These are phyloP conservation scores for Ophioderma brevispina DNA, from an alignment of 35 echinoderm and acorn worm genomes.

Conservation along the genomic window DNA sequence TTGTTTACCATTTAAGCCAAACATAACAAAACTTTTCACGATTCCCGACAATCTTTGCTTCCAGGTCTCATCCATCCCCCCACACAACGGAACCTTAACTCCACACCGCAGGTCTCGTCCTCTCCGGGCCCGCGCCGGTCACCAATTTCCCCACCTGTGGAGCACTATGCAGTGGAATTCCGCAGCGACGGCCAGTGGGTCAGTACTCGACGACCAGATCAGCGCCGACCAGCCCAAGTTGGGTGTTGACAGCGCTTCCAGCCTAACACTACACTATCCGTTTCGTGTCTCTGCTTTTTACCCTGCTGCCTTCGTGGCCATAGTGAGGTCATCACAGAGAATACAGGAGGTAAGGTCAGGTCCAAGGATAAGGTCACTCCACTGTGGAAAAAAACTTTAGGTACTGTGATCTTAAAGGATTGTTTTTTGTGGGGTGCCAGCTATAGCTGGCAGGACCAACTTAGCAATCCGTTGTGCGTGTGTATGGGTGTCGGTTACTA, in stretches of 20 bases:
- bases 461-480: no score
- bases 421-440: no score
- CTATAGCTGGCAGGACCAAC: no score
- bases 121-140: slow-evolving; percentile 76
- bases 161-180: slow-evolving; percentile 85
- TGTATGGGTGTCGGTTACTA: no score
- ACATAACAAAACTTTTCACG: no score
- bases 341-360: slow-evolving; percentile 84
- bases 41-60: not conserved
- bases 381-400: no score
- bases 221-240: slow-evolving; percentile 15
- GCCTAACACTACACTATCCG: slow-evolving; percentile 67
- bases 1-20: no score
- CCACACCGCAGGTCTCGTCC: slow-evolving; percentile 53
- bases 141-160: slow-evolving; percentile 44
- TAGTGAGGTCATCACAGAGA: slow-evolving; percentile 58
- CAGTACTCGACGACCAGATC: slow-evolving; percentile 66
- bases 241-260: slow-evolving; percentile 38
- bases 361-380: no score
- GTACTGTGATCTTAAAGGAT: no score
- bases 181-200: slow-evolving; percentile 77
- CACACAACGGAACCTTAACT: slow-evolving; percentile 59
- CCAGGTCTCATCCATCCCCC: slow-evolving; percentile 76
- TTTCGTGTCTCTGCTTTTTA: slow-evolving; percentile 91
- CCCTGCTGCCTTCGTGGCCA: slow-evolving; percentile 62